phyloP scores from a whole-genome alignment of 2,113 vertebrate species.

The Pithys albifrons region DNA sequence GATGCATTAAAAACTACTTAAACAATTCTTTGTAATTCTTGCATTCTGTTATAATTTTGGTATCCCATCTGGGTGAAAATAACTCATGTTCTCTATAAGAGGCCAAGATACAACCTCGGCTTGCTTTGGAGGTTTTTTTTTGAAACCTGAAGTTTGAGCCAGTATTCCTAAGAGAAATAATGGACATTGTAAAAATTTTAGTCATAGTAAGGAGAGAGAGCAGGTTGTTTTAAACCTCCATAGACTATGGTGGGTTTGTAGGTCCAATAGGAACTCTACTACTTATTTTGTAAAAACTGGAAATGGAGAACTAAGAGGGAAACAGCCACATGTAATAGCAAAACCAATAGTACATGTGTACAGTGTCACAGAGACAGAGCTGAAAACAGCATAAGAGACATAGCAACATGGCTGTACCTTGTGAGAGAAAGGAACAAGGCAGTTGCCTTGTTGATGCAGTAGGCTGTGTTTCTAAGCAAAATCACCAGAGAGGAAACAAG shows the following conservation, averaged over 20 bases:
- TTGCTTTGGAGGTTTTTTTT: neutral
- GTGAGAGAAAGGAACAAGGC: neutral
- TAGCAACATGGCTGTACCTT: neutral
- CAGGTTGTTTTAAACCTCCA: fast-evolving
- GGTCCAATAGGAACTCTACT: neutral
- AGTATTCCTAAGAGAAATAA: neutral
- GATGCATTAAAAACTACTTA: neutral
- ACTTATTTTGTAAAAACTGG: neutral
- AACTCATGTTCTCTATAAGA: neutral
- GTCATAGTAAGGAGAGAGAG: neutral
- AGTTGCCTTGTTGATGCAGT: neutral
- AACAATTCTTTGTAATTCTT: neutral
- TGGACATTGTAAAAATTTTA: neutral
- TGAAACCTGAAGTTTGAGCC: neutral
- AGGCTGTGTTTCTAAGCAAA: neutral
- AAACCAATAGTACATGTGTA: neutral
- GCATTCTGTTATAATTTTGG: neutral
- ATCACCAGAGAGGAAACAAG: neutral
- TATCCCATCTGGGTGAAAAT: neutral
- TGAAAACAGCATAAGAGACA: neutral
- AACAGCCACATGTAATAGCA: neutral
- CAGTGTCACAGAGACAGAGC: fast-evolving
- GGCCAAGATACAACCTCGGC: fast-evolving
- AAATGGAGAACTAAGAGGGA: neutral
- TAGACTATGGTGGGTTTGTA: neutral